Percentiles rank a stretch among this genome's conserved stretches.
Conservation (phyloP, 2,888 invertebrate species). For the Pyrrhia umbra region DNA sequence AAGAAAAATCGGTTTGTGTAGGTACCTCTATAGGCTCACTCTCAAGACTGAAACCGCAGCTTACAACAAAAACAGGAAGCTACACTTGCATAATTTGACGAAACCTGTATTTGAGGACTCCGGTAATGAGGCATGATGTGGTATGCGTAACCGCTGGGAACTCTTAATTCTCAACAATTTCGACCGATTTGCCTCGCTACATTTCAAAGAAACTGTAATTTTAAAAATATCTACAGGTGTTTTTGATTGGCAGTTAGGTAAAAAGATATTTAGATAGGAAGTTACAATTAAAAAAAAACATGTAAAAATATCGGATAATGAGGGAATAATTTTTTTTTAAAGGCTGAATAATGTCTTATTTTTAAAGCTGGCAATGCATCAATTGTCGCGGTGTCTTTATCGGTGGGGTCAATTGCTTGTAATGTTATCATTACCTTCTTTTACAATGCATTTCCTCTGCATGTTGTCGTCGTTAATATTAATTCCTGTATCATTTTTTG, state of each 20-base stretch:
- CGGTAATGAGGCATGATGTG: slow-evolving; percentile 70
- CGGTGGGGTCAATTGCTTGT: slow-evolving; percentile 53
- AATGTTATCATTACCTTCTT: slow-evolving; percentile 57
- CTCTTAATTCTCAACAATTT: slow-evolving; percentile 68
- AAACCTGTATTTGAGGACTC: slow-evolving; percentile 63
- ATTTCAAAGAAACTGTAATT: slow-evolving; percentile 57
- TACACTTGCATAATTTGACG: slow-evolving; percentile 61
- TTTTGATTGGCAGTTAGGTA: not conserved
- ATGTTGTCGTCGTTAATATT: slow-evolving; percentile 45
- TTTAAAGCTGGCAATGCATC: slow-evolving; percentile 38
- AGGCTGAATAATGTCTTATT: slow-evolving; percentile 33
- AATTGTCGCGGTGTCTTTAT: slow-evolving; percentile 36
- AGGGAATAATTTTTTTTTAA: slow-evolving; percentile 16
- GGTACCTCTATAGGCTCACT: too few relatives aligned
- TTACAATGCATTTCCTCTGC: slow-evolving; percentile 33
- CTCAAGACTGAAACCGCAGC: slow-evolving; percentile 19
- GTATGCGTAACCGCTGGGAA: slow-evolving; percentile 50
- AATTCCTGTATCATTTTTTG: slow-evolving; percentile 40
- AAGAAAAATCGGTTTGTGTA: too few relatives aligned
- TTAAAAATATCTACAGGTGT: slow-evolving; percentile 34
- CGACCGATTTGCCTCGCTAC: slow-evolving; percentile 64
- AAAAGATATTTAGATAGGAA: too few relatives aligned
- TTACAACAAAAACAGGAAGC: slow-evolving; percentile 67
- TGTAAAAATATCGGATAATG: slow-evolving; percentile 12
- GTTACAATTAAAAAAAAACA: not conserved